phyloP scores from a whole-genome alignment of 92 coral and sea anemone species.

The Epizoanthus ramosus region DNA sequence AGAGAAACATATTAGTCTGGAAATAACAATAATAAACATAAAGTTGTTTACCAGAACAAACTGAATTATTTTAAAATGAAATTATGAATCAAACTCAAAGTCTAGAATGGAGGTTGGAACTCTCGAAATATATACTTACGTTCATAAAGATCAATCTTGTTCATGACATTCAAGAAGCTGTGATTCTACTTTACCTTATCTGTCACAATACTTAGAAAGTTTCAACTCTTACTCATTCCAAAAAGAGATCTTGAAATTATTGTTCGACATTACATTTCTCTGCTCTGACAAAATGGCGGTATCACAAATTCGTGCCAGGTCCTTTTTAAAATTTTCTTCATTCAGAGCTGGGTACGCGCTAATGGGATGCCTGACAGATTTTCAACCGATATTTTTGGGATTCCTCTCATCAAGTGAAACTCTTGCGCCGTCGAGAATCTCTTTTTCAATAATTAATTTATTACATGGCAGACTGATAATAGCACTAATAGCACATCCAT shows the following conservation, averaged over 20 bases:
- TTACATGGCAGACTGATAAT: too few species aligned
- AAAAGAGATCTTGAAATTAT: not conserved
- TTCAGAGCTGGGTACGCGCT: not conserved
- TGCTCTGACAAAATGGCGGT: slow-evolving; percentile 18
- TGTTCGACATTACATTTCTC: not conserved
- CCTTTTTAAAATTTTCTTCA: slow-evolving; percentile 11
- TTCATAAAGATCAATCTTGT: slow-evolving; percentile 25
- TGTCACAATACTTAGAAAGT: not conserved
- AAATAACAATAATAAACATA: not conserved
- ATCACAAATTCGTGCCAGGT: not conserved
- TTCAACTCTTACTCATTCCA: too few species aligned
- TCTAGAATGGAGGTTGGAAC: too few species aligned
- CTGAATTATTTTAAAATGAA: not conserved
- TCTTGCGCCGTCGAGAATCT: too few species aligned
- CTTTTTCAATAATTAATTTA: too few species aligned
- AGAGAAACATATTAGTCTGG: not conserved
- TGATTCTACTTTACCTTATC: not conserved
- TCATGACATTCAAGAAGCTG: not conserved
- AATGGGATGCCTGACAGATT: too few species aligned
- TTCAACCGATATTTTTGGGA: too few species aligned
- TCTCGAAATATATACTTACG: slow-evolving; percentile 17
- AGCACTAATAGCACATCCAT: too few species aligned
- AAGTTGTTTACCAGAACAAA: not conserved
- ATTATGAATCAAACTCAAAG: not conserved
- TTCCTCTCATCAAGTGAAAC: too few species aligned